Evolutionary conservation across 1,140 invertebrate genomes (phyloP), one percentile per base, ranked within the genome.

Genomic region (Meloidogyne hapla): DNA sequence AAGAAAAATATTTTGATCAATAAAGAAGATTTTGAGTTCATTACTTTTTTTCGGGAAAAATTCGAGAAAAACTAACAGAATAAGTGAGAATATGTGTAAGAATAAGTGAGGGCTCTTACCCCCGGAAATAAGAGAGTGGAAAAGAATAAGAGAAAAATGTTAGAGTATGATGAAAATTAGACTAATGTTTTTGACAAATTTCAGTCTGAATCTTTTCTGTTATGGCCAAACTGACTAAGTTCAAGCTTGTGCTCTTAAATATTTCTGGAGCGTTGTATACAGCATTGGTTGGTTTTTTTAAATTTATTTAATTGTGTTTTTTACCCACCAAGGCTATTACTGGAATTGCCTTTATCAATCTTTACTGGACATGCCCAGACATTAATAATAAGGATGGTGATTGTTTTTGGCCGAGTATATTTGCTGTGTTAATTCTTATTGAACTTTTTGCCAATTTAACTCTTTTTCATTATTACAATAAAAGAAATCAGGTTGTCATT

Each of bases 391-490:
- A 70, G 18, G 48, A 74, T n/a, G 75, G 25, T 66, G 71, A 64
- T 40, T 81, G 80, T 25, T 82, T 48, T 26, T 69, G 64, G 69
- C 70, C 68, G 12, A 13, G n/a, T 64, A 9, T 74, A 26, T 62
- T 40, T 33, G 81, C 80, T 67, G 18, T 77, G 15, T 28, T 83
- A 18, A 81, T 81, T 21, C 61, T 81, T 28, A 21, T 61, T 63
- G 69, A 81, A 64, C 77, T 81, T 15, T 33, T 72, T 40, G 38
- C 42, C 15, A 81, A 81, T 75, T 38, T 81, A 33, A 28, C 42
- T 56, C 42, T 83, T 21, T 81, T 81, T 45, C 80, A 81, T 48
- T 81, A 83, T 69, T 81, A 69, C 65, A 83, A 83, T 62, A 72
- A 48, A 45, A 75, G 69, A 23, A 81, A 81, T 68, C 80, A 81